A percentile compares a stretch with the other conserved stretches of the same genome.
Evolutionary conservation across 2,113 vertebrate genomes (phyloP).

Genomic region (Xenopus laevis): DNA sequence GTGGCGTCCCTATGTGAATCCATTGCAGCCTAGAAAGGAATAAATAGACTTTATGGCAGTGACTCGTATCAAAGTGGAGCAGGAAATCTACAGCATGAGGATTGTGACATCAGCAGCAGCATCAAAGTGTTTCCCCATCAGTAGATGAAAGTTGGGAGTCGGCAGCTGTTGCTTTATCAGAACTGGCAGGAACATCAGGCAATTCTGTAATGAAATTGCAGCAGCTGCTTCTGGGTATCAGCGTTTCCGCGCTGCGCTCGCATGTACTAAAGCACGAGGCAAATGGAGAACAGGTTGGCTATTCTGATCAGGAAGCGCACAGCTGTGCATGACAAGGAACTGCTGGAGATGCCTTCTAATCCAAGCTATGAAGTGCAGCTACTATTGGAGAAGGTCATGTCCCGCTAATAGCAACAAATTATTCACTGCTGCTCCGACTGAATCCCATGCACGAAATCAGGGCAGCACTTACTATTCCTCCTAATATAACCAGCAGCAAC

Average conservation of each 20-base stretch:
- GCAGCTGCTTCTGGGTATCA: conserved; percentile 62
- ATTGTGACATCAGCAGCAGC: conserved; percentile 25
- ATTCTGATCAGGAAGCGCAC: conserved; percentile 49
- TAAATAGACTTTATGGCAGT: too few relatives aligned
- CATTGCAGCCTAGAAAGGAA: too few relatives aligned
- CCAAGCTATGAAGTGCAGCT: conserved; percentile 37
- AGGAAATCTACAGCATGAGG: conserved; percentile 14
- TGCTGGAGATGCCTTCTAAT: conserved; percentile 43
- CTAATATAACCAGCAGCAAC: too few relatives aligned
- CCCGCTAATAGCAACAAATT: conserved; percentile 38
- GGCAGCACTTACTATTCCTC: not conserved
- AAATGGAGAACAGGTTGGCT: conserved; percentile 48
- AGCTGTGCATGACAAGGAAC: conserved; percentile 46
- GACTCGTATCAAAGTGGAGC: too few relatives aligned
- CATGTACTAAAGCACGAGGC: conserved; percentile 35
- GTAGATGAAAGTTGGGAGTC: conserved; percentile 46
- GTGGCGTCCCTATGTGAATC: too few relatives aligned
- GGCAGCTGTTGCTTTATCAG: conserved; percentile 54
- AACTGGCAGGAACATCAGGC: conserved; percentile 54
- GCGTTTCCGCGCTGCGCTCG: conserved; percentile 54
- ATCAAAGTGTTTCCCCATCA: not conserved
- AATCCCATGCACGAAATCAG: not conserved
- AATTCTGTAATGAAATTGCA: conserved; percentile 61
- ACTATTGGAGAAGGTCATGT: conserved; percentile 6
- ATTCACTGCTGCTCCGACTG: conserved; percentile 16